Evolutionary conservation across 2,888 invertebrate genomes (phyloP), one percentile per base, ranked within the genome.

Genomic region (Buathra laborator): DNA sequence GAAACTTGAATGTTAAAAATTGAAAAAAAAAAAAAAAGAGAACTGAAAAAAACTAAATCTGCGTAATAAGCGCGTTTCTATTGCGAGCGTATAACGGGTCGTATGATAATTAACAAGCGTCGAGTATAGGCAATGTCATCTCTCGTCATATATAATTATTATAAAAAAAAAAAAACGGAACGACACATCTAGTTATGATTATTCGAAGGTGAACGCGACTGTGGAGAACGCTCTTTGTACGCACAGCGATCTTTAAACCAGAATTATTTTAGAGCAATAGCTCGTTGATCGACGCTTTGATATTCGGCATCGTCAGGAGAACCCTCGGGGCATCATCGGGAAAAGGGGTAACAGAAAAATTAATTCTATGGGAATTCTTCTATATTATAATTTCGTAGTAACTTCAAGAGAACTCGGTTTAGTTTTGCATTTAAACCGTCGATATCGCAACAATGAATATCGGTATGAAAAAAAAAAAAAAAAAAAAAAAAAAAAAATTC

Each of bases 181-280:
- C 56, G 44, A 59, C n/a, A 14, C 10, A 16, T 67, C 29, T 51
- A 67, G 76, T 64, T 71, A 43, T 76, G 64, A 71, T 81, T 81
- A 71, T 81, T 81, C 76, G 76, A 76, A 76, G 81, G 81, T 79
- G 51, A 79, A 71, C 29, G 44, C 64, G 79, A 72, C 62, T 71
- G 46, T 37, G 16, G 29, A 29, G 16, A 19, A 9, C 19, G 56
- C 24, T 56, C 56, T 56, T 56, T 56, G 56, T 56, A 56, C 56
- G 56, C 24, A 4, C 10, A 56, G 56, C 24, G 24, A 56, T 9
- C 7, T 24, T 10, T 24, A 16, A 16, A 53, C 5, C 2, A 24
- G 56, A 24, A 24, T 10, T 10, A 56, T 56, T 56, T 56, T 56
- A 24, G 10, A 56, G 19, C 56, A 24, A 12, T 56, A 10, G 56